Evolutionary conservation across 2,797 vertebrate genomes (phyloP).

Genomic region (Megaceryle alcyon): DNA sequence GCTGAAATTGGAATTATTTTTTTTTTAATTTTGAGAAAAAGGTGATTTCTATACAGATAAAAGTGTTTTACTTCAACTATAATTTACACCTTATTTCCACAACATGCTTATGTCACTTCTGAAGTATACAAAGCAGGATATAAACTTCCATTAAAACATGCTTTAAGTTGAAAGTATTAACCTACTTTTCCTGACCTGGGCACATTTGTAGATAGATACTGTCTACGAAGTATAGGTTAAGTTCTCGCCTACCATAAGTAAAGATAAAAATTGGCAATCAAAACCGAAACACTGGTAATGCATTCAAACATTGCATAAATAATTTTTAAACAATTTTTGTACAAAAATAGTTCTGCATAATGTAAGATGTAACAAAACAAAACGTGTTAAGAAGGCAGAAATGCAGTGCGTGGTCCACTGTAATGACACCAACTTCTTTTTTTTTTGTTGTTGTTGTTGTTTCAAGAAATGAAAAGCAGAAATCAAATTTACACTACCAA

Average conservation of each 20-base stretch:
- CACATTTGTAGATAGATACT: constrained; percentile 79
- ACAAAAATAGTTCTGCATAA: constrained; percentile 99
- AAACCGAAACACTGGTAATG: constrained; percentile 86
- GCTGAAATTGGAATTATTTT: constrained; percentile 68
- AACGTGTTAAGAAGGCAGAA: constrained; percentile 83
- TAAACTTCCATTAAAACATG: constrained; percentile 79
- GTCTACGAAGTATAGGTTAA: constrained; percentile 77
- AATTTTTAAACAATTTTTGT: constrained; percentile 90
- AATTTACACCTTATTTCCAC: constrained; percentile 78
- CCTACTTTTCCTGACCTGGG: constrained; percentile 77
- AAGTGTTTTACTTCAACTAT: constrained; percentile 74
- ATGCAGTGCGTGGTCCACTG: constrained; percentile 78
- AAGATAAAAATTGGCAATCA: constrained; percentile 86
- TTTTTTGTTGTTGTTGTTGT: not conserved
- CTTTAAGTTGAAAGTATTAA: constrained; percentile 76
- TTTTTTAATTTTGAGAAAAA: constrained; percentile 75
- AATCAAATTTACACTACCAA: constrained; percentile 76
- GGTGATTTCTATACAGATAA: constrained; percentile 76
- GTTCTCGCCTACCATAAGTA: constrained; percentile 79
- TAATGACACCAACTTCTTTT: constrained; percentile 64
- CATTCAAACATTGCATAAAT: constrained; percentile 88
- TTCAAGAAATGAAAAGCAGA: constrained; percentile 75
- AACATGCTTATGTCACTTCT: constrained; percentile 80
- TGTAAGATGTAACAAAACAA: constrained; percentile 89
- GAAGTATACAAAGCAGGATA: constrained; percentile 75